Conservation (phyloP, 2,888 invertebrate genomes). For the Amphiduros pacificus region DNA sequence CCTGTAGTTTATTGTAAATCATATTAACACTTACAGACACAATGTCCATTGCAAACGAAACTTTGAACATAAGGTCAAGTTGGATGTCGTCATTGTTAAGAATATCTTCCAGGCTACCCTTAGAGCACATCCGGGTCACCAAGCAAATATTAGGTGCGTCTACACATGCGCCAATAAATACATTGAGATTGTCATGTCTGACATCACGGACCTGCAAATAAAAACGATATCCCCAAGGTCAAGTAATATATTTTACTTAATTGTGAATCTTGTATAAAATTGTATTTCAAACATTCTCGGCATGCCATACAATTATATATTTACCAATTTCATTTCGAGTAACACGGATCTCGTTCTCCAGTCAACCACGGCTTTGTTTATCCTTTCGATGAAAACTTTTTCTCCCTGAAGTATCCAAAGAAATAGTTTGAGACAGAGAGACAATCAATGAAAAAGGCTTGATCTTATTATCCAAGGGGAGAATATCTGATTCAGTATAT, state of each 20-base stretch:
- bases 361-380: not conserved
- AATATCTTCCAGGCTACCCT: slow-evolving; percentile 12
- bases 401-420: not conserved
- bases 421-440: not conserved
- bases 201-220: slow-evolving; percentile 9
- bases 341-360: slow-evolving; percentile 4
- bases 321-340: slow-evolving; percentile 3
- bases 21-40: not conserved
- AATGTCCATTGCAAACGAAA: slow-evolving; percentile 16
- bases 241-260: too few relatives aligned
- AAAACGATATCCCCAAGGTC: too few relatives aligned
- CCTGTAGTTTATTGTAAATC: too few relatives aligned
- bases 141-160: not conserved
- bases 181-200: slow-evolving; percentile 8
- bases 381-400: not conserved
- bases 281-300: too few relatives aligned
- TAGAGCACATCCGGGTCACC: not conserved
- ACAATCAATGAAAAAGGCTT: not conserved
- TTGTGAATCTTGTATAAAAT: too few relatives aligned
- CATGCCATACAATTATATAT: too few relatives aligned
- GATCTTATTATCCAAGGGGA: not conserved
- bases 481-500: not conserved
- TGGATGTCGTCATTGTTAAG: slow-evolving; percentile 11
- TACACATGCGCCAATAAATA: slow-evolving; percentile 12
- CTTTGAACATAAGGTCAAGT: slow-evolving; percentile 7